Conservation (phyloP, 2,113 vertebrate species). For the Ifrita kowaldi region DNA sequence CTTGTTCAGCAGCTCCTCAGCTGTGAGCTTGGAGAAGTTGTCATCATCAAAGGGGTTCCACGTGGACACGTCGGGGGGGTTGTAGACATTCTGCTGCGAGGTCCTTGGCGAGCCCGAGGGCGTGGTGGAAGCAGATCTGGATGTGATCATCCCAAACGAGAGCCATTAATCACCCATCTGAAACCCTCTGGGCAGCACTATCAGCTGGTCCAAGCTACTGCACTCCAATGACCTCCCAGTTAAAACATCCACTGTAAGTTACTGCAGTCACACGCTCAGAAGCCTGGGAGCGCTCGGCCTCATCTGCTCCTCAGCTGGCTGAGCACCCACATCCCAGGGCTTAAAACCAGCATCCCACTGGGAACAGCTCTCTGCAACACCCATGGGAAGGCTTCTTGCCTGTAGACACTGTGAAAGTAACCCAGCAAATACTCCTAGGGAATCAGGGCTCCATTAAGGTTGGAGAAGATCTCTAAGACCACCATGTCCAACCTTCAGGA, state of each 20-base stretch:
- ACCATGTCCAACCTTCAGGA: not conserved
- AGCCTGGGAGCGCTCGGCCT: not conserved
- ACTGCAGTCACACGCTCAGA: not conserved
- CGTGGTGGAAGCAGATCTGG: slow-evolving; percentile 94
- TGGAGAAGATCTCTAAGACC: not conserved
- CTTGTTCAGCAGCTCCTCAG: slow-evolving; percentile 96
- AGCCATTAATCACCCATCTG: not conserved
- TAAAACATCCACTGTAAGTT: not conserved
- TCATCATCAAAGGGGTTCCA: slow-evolving; percentile 99
- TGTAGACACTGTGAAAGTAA: not conserved
- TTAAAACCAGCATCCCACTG: not conserved
- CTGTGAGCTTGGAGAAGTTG: slow-evolving; percentile 97
- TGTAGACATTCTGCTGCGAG: slow-evolving; percentile 82
- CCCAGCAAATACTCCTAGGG: not conserved
- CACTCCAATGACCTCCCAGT: not conserved
- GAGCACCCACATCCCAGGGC: not conserved
- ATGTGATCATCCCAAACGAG: slow-evolving; percentile 18
- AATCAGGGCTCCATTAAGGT: not conserved
- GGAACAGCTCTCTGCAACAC: not conserved
- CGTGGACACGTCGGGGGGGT: slow-evolving; percentile 75
- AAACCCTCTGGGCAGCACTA: not conserved
- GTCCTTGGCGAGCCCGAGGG: slow-evolving; percentile 86
- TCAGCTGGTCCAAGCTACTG: not conserved
- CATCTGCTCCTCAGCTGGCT: not conserved
- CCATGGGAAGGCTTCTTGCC: not conserved